These are phyloP conservation scores for Torymus tubicola DNA, from an alignment of 2,888 invertebrate genomes.

Conservation along the genomic window DNA sequence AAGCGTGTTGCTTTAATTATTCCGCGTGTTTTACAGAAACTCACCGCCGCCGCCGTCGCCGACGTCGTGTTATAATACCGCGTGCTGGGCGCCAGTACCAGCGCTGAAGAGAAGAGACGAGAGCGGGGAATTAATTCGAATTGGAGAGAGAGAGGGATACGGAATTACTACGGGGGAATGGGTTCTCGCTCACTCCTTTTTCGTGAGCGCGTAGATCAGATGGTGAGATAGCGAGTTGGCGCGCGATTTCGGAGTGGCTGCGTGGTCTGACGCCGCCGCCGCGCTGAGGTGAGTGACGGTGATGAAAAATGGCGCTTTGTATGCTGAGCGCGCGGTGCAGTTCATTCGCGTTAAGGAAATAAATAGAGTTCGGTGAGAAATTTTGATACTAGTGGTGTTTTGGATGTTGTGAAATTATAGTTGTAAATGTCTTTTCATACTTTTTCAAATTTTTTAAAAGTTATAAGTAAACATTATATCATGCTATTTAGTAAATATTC, in stretches of 20 bases:
- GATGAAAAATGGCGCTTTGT: slow-evolving; percentile 44
- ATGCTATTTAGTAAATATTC: too few species aligned
- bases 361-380: not conserved
- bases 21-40: slow-evolving; percentile 57
- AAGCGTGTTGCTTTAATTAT: slow-evolving; percentile 59
- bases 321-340: slow-evolving; percentile 4
- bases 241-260: slow-evolving; percentile 32
- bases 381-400: too few species aligned
- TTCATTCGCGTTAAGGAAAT: not conserved
- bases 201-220: slow-evolving; percentile 32
- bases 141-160: not conserved
- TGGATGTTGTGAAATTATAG: too few species aligned
- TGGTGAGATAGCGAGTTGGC: slow-evolving; percentile 21
- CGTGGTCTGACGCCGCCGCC: not conserved
- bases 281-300: slow-evolving; percentile 20
- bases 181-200: not conserved
- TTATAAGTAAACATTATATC: too few species aligned
- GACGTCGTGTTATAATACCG: slow-evolving; percentile 35
- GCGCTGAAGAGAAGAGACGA: slow-evolving; percentile 1
- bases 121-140: slow-evolving; percentile 48
- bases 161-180: slow-evolving; percentile 22
- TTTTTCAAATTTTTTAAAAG: too few species aligned
- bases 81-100: slow-evolving; percentile 38
- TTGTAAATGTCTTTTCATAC: too few species aligned
- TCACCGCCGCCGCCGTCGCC: slow-evolving; percentile 21